These are phyloP conservation scores for Montipora efflorescens DNA, from an alignment of 64 coral and sea anemone species.

Conservation along the genomic window DNA sequence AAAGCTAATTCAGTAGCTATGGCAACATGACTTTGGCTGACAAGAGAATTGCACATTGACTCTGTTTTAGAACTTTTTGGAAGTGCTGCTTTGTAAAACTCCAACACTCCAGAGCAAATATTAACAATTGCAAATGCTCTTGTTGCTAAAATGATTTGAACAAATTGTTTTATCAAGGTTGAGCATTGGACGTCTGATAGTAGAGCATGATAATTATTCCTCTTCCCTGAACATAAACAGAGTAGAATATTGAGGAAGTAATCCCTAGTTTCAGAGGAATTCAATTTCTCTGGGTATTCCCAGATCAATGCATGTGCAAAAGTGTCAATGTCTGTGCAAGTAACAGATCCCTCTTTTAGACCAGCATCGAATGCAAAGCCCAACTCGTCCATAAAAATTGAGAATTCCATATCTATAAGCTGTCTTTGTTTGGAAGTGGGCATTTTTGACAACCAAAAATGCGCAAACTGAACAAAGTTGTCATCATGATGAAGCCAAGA, in stretches of 20 bases:
- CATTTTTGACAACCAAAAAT: constrained; percentile 91
- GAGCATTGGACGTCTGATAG: constrained; percentile 82
- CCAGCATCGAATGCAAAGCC: constrained; percentile 87
- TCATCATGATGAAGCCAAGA: constrained; percentile 72
- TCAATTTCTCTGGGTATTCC: constrained; percentile 87
- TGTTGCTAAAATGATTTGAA: constrained; percentile 82
- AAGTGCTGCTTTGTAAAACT: constrained; percentile 72
- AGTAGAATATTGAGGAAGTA: constrained; percentile 82
- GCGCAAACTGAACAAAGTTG: constrained; percentile 92
- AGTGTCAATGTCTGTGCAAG: constrained; percentile 44
- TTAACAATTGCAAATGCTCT: constrained; percentile 92
- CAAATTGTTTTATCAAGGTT: constrained; percentile 83
- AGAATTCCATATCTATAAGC: constrained; percentile 73
- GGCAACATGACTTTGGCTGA: constrained; percentile 38
- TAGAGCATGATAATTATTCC: constrained; percentile 79
- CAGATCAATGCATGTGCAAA: constrained; percentile 80
- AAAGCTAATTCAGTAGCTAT: constrained; percentile 83
- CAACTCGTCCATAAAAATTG: constrained; percentile 82
- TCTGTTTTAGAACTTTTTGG: background rate
- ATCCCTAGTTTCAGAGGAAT: constrained; percentile 38
- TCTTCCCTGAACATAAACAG: constrained; percentile 83
- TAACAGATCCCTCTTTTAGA: constrained; percentile 54
- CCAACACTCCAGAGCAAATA: constrained; percentile 74
- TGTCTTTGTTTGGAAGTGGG: constrained; percentile 68
- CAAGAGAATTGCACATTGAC: background rate